A percentile compares a stretch with the other conserved stretches of the same genome.
phyloP scores from a whole-genome alignment of 1,140 invertebrate genomes.

The Physella acuta region DNA sequence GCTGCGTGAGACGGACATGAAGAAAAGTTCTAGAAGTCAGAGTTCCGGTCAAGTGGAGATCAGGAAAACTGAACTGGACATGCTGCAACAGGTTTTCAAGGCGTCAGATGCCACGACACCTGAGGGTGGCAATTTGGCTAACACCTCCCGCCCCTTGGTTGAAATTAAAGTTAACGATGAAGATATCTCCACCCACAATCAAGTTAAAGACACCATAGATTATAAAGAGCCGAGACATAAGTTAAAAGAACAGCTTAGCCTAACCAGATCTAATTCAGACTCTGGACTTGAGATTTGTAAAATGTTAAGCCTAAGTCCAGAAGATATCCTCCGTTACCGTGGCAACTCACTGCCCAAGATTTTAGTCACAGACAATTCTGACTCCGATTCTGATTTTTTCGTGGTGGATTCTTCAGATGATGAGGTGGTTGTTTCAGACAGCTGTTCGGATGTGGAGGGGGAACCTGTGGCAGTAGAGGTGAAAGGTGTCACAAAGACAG shows the following conservation, averaged over 20 bases:
- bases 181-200: background rate
- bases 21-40: no score
- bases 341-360: constrained; percentile 17
- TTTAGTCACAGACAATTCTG: background rate
- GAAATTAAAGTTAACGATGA: background rate
- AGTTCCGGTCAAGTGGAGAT: background rate
- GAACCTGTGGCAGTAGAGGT: background rate
- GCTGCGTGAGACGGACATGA: background rate
- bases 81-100: background rate
- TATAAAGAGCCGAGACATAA: background rate
- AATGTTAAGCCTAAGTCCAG: constrained; percentile 1
- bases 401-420: constrained; percentile 21
- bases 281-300: constrained; percentile 14
- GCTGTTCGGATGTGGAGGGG: background rate
- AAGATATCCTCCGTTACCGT: constrained; percentile 21
- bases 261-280: constrained; percentile 10
- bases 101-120: background rate
- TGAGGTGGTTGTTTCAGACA: background rate
- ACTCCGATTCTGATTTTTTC: constrained; percentile 20
- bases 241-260: background rate
- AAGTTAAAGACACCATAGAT: background rate
- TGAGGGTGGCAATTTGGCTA: background rate
- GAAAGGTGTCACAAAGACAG: background rate
- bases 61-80: background rate
- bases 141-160: no score